Evolutionary conservation across 2,113 vertebrate genomes (phyloP).

Genomic region (Abramis brama): DNA sequence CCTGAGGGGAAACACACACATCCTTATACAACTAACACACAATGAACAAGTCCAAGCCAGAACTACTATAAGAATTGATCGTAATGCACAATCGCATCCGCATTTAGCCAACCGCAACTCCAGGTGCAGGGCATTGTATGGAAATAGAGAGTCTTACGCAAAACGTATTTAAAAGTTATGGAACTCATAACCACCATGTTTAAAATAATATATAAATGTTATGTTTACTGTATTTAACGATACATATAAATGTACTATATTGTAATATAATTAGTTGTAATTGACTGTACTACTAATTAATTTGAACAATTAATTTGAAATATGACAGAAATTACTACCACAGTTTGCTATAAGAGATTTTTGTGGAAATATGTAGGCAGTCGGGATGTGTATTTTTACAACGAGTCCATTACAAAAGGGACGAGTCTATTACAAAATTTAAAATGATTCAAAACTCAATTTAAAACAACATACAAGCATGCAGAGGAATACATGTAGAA

Average conservation of each 20-base stretch:
- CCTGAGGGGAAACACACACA: conserved; percentile 38
- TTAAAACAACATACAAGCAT: not conserved
- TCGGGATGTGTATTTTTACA: not conserved
- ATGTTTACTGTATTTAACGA: too few relatives aligned
- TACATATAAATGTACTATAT: not conserved
- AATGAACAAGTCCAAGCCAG: not conserved
- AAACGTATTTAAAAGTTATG: too few relatives aligned
- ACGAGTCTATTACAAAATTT: not conserved
- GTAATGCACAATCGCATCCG: not conserved
- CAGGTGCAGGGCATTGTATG: not conserved
- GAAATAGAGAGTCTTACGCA: not conserved
- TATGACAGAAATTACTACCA: not conserved
- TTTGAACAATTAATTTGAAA: not conserved
- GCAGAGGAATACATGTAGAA: not conserved
- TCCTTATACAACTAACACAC: not conserved
- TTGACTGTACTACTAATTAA: not conserved
- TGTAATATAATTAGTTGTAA: not conserved
- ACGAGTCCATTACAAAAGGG: not conserved
- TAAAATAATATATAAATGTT: too few relatives aligned
- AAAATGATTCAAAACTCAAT: not conserved
- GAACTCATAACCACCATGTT: not conserved
- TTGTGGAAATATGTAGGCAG: not conserved
- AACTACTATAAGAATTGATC: not conserved
- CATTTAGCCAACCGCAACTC: not conserved
- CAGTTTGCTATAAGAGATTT: not conserved